Conservation (phyloP, 2,797 vertebrate species). For the Mergus octosetaceus region DNA sequence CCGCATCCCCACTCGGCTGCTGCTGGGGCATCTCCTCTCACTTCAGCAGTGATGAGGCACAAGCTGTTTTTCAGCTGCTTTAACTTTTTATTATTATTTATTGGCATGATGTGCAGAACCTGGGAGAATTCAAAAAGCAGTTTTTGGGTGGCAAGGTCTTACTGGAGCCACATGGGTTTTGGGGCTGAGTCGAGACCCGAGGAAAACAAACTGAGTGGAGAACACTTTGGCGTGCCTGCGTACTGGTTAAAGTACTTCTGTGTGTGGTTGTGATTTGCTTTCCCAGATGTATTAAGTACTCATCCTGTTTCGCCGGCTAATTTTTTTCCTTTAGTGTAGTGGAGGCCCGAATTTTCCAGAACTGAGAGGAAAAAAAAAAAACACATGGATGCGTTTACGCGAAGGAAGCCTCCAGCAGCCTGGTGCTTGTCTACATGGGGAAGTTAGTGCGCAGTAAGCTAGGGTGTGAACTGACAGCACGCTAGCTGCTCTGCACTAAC, state of each 20-base stretch:
- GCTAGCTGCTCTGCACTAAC: constrained; percentile 71
- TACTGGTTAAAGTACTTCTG: neutral
- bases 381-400: neutral
- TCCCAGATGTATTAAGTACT: neutral
- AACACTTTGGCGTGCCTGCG: neutral
- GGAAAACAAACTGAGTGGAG: neutral
- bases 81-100: neutral
- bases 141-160: neutral
- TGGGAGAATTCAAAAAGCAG: neutral
- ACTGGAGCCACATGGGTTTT: neutral
- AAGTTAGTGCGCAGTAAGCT: constrained; percentile 73
- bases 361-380: neutral
- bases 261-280: neutral
- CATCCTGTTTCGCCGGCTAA: neutral
- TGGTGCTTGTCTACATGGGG: constrained; percentile 71
- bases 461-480: constrained; percentile 67
- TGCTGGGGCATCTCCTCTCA: neutral
- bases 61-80: accelerated
- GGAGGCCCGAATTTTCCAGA: neutral
- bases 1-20: neutral
- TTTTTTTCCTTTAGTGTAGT: neutral
- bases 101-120: neutral
- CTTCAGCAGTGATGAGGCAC: neutral
- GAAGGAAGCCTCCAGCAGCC: constrained; percentile 48
- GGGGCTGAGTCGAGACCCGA: neutral